Evolutionary conservation across 2,888 invertebrate genomes (phyloP).

Genomic region (Eilema sororculum): DNA sequence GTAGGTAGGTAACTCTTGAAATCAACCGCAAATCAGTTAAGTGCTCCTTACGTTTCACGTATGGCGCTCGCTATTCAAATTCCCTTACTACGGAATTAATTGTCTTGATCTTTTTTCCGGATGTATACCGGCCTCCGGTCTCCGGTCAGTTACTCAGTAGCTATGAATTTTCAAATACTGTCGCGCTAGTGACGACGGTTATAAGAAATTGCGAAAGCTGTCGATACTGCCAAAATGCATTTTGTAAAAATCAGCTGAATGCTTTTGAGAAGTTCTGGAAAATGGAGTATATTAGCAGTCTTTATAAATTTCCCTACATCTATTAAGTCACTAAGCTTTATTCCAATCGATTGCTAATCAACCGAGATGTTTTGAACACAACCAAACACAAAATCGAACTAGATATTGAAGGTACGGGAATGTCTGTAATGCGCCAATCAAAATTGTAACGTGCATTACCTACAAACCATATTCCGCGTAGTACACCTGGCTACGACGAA

Average conservation of each 20-base stretch:
- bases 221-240: background rate
- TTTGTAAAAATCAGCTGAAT: background rate
- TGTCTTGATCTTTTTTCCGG: constrained; percentile 1
- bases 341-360: background rate
- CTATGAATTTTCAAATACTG: background rate
- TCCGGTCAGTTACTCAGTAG: background rate
- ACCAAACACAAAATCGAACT: background rate
- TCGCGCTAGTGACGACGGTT: background rate
- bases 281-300: background rate
- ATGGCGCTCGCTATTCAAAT: background rate
- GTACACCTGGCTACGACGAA: constrained; percentile 54
- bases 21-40: background rate
- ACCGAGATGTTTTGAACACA: background rate
- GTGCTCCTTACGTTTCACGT: background rate
- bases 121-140: background rate
- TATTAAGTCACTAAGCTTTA: background rate
- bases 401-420: background rate
- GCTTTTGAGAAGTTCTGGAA: background rate
- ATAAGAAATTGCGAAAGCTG: background rate
- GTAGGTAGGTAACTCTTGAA: background rate
- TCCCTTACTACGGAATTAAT: background rate
- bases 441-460: constrained; percentile 34
- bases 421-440: constrained; percentile 29
- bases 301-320: background rate
- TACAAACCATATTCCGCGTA: constrained; percentile 29